Evolutionary conservation across 2,113 vertebrate genomes (phyloP), one percentile per base, ranked within the genome.

Genomic region (Pipa parva): DNA sequence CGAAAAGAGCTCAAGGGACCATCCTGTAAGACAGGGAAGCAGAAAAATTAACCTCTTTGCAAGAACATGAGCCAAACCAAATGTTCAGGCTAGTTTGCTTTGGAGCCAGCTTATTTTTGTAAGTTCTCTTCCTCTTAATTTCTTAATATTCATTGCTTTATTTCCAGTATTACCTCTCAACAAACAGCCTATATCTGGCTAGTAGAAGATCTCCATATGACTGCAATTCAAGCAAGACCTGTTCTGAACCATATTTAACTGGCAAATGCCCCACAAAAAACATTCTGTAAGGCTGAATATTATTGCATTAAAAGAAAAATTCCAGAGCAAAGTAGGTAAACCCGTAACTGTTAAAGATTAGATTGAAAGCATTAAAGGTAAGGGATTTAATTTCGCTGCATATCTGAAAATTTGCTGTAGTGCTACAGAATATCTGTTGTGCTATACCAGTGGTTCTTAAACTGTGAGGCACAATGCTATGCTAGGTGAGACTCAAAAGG

Each of bases 31-130:
- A 45, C 63, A 65, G 25, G 37, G 17, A 28, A 42, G 21, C 25
- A 28, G 33, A 55, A 27, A 25, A 46, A 55, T 42, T 64, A 55
- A 56, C 51, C n/a, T 64, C 51, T 17, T 7, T 65, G 50, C 36
- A 24, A 21, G 21, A 31, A 22, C 37, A 1, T n/a, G 36, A 24
- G 63, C 63, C 63, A 65, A 54, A 31, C n/a, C 37, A 56, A 65
- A 65, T 27, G 50, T 31, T 56, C 20, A 4, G 2, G 7, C 18
- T 24, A 27, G 25, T 56, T 21, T 27, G 5, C 51, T 28, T 11
- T 28, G 36, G 36, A 27, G 51, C 52, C 37, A 31, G 28, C 8
- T 4, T 31, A 56, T 65, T 56, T 31, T 45, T 65, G 24, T 20
- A 20, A 17, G 13, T 22, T 22, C 22, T 11, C n/a, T 36, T 27